phyloP scores from a whole-genome alignment of 2,888 invertebrate genomes.

The Ectemnius continuus region DNA sequence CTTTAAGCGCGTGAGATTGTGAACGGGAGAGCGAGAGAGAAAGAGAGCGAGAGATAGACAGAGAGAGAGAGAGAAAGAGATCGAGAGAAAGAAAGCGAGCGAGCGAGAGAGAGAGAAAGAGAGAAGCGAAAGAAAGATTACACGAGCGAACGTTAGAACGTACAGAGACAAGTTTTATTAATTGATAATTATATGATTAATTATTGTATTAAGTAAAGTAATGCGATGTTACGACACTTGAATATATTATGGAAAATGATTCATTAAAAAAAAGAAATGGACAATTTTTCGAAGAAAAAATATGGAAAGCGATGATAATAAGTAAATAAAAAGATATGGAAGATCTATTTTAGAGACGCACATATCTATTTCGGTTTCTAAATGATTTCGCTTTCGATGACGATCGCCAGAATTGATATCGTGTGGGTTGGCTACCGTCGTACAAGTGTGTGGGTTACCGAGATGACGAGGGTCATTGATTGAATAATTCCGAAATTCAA shows the following conservation, averaged over 20 bases:
- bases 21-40: slow-evolving; percentile 47
- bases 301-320: slow-evolving; percentile 58
- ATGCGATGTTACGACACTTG: slow-evolving; percentile 70
- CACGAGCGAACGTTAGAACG: slow-evolving; percentile 56
- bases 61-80: slow-evolving; percentile 38
- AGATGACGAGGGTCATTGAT: slow-evolving; percentile 31
- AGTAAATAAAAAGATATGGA: slow-evolving; percentile 52
- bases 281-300: slow-evolving; percentile 60
- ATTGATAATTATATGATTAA: slow-evolving; percentile 74
- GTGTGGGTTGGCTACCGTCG: slow-evolving; percentile 29
- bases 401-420: slow-evolving; percentile 14
- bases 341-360: slow-evolving; percentile 67
- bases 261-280: slow-evolving; percentile 49
- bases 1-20: slow-evolving; percentile 53
- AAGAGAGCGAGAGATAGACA: slow-evolving; percentile 46
- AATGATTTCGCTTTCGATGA: slow-evolving; percentile 1
- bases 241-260: slow-evolving; percentile 63
- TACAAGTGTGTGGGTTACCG: slow-evolving; percentile 24
- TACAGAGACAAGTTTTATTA: slow-evolving; percentile 72
- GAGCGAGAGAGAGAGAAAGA: slow-evolving; percentile 39
- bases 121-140: slow-evolving; percentile 43
- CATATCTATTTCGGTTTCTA: slow-evolving; percentile 59
- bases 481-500: slow-evolving; percentile 33
- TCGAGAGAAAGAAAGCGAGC: slow-evolving; percentile 26
- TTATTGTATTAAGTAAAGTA: slow-evolving; percentile 74